A percentile compares a stretch with the other conserved stretches of the same genome.
phyloP scores from a whole-genome alignment of 2,797 vertebrate species.

The Syngnathus acus region DNA sequence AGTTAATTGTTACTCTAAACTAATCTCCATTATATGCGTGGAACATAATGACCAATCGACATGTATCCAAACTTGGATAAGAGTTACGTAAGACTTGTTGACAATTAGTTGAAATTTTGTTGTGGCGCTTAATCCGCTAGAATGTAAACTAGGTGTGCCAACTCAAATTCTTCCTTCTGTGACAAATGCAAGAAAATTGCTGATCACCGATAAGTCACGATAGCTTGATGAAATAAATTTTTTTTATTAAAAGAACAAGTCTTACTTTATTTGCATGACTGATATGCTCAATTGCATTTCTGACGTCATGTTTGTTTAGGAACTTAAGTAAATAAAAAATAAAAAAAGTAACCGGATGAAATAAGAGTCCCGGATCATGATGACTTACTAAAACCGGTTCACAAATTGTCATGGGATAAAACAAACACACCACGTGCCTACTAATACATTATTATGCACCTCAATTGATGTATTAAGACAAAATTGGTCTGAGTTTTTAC shows the following conservation, averaged over 20 bases:
- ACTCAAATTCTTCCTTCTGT: slow-evolving; percentile 19
- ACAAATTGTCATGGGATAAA: neutral
- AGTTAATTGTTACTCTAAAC: neutral
- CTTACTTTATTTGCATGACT: neutral
- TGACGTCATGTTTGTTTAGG: neutral
- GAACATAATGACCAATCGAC: neutral
- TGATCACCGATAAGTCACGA: neutral
- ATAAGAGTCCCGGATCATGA: neutral
- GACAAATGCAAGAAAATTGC: neutral
- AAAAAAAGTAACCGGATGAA: neutral
- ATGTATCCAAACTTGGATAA: neutral
- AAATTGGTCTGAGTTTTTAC: neutral
- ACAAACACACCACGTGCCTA: neutral
- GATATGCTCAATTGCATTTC: neutral
- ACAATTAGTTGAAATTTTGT: slow-evolving; percentile 6
- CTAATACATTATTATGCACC: neutral
- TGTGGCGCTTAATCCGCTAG: neutral
- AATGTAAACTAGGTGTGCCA: slow-evolving; percentile 24
- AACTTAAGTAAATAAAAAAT: neutral
- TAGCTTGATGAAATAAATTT: too few relatives aligned
- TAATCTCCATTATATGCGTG: neutral
- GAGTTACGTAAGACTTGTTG: neutral
- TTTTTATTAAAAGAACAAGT: neutral
- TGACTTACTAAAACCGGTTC: neutral
- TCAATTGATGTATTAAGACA: neutral